Percentiles rank a stretch among this genome's conserved stretches.
Conservation (phyloP, 2,797 vertebrate species). For the Scolopax bukidnonensis region DNA sequence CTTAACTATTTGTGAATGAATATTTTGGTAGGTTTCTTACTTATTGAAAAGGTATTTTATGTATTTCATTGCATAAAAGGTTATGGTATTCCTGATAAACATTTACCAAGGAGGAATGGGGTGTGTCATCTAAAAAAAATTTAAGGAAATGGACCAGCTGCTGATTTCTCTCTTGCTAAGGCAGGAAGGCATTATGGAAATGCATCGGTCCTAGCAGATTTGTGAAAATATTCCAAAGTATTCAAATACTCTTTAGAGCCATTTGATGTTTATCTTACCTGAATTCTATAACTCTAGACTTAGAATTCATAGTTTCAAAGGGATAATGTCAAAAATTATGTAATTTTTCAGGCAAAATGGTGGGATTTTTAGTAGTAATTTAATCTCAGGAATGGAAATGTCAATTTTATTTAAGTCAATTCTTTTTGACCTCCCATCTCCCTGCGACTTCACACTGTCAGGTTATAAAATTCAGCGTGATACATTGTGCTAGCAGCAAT, state of each 20-base stretch:
- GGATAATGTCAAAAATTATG: neutral
- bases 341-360: neutral
- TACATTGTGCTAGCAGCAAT: neutral
- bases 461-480: neutral
- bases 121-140: neutral
- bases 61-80: neutral
- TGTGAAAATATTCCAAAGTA: neutral
- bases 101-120: accelerated
- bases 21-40: neutral
- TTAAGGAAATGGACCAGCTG: neutral
- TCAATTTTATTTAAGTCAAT: neutral
- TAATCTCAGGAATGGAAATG: neutral
- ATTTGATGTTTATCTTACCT: neutral
- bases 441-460: neutral
- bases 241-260: neutral
- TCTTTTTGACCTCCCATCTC: neutral
- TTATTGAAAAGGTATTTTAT: neutral
- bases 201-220: neutral
- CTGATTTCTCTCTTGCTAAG: neutral
- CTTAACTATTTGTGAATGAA: neutral
- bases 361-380: neutral
- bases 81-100: neutral
- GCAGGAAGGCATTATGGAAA: neutral
- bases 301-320: neutral
- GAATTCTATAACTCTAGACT: neutral